Evolutionary conservation across 2,888 invertebrate genomes (phyloP).

Genomic region (Drosophila monieri): DNA sequence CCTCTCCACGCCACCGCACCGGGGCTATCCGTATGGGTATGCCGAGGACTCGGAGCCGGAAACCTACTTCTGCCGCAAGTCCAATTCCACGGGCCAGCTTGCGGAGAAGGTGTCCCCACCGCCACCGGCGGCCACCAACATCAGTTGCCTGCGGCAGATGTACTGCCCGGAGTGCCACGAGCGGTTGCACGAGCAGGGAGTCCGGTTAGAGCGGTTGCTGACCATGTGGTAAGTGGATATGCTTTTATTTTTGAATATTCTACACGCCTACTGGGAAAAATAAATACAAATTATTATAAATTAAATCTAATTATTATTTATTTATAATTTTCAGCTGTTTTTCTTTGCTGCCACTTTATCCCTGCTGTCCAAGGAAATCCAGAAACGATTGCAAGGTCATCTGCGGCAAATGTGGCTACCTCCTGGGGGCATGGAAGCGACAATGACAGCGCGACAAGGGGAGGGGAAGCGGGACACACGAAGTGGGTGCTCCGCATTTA

Average conservation of each 20-base stretch:
- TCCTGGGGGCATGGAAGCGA: slow-evolving; percentile 75
- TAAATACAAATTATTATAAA: background rate
- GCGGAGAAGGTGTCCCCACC: slow-evolving; percentile 61
- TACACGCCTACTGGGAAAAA: background rate
- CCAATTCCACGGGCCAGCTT: slow-evolving; percentile 65
- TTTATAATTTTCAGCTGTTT: slow-evolving; percentile 63
- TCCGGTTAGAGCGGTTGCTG: slow-evolving; percentile 67
- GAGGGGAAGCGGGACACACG: background rate
- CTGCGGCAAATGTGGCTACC: slow-evolving; percentile 74
- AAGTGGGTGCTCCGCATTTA: slow-evolving; percentile 15
- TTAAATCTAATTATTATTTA: slow-evolving; percentile 5
- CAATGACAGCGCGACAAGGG: slow-evolving; percentile 36
- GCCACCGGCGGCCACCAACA: slow-evolving; percentile 57
- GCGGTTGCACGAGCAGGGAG: slow-evolving; percentile 69
- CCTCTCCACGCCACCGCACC: slow-evolving; percentile 49
- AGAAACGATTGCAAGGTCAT: slow-evolving; percentile 73
- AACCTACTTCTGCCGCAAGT: slow-evolving; percentile 64
- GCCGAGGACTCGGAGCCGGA: slow-evolving; percentile 57
- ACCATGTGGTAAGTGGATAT: slow-evolving; percentile 65
- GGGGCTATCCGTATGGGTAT: slow-evolving; percentile 71
- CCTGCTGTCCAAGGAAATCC: slow-evolving; percentile 65
- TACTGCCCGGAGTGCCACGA: slow-evolving; percentile 79
- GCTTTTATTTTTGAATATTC: background rate
- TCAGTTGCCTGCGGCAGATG: slow-evolving; percentile 77
- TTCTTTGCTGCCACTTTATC: slow-evolving; percentile 71